Base-by-base conservation (phyloP, 2,113 vertebrate species). In the Formicarius rufipectus region DNA sequence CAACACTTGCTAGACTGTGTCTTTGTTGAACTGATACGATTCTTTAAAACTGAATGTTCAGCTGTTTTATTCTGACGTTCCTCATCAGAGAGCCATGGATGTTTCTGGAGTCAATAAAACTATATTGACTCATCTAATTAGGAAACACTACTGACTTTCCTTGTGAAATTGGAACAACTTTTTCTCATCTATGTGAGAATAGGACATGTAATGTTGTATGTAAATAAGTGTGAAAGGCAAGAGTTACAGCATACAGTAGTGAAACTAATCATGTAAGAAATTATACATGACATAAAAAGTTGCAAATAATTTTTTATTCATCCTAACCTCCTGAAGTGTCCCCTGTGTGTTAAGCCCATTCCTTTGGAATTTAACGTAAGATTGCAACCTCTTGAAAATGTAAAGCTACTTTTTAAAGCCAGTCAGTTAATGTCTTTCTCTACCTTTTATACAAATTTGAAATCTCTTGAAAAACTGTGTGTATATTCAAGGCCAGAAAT, bases 11-110 rank as follows among this genome's bases (percentile, higher is more conserved):
- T 66, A 31, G 67, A 49, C 17, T 66, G 24, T n/a, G 31, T 40
- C 14, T 56, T 15, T n/a, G 20, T 73, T 74, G 53, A 64, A 60
- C n/a, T 10, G 18, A 28, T 30, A 11, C 0, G 0, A 33, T 80
- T 56, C 53, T 62, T 73, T 81, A 71, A 93, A 72, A 64, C 44
- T 28, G 47, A 81, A 20, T 33, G 25, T 73, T 68, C 47, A 58
- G n/a, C 24, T 68, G 35, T 59, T 88, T 76, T 5, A 37, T 74
- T 90, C 59, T 45, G 27, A 63, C 71, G 35, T 42, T 66, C 8
- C 19, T 58, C 25, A 68, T 10, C 15, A 83, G 31, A 74, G 9
- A 84, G 40, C 12, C 12, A 47, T 10, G 21, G 67, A 30, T 52
- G 10, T 60, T 87, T 75, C 74, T 67, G 31, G n/a, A n/a, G 31